Percentiles rank a stretch among this genome's conserved stretches.
Evolutionary conservation across 1,140 invertebrate species (phyloP).

Genomic region (Planococcus citri): DNA sequence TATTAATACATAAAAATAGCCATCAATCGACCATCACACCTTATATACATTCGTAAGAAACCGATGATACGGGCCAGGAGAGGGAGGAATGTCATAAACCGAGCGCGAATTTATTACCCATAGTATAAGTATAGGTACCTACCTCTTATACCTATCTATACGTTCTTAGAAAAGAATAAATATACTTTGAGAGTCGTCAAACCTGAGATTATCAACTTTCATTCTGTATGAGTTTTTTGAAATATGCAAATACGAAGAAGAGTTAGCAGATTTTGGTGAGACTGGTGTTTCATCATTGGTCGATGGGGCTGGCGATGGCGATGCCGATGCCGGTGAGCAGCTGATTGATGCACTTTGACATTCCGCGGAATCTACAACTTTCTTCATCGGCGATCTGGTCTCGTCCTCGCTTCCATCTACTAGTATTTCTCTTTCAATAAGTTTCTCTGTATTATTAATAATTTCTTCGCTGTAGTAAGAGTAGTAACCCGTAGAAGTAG

Average conservation of each 20-base stretch:
- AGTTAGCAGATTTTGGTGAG: neutral
- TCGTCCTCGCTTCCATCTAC: neutral
- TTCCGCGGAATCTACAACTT: neutral
- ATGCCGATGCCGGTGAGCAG: too few relatives aligned
- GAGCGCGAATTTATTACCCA: too few relatives aligned
- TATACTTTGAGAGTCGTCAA: neutral
- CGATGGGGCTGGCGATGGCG: too few relatives aligned
- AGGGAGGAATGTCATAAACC: too few relatives aligned
- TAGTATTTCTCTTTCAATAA: neutral
- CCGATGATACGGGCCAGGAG: too few relatives aligned
- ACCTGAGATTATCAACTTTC: neutral
- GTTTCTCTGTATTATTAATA: neutral
- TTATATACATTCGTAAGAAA: too few relatives aligned
- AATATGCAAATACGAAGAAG: conserved; percentile 7
- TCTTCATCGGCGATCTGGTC: neutral
- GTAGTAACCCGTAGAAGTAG: conserved; percentile 1
- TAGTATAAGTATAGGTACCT: too few relatives aligned
- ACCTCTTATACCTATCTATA: too few relatives aligned
- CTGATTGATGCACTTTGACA: conserved; percentile 6
- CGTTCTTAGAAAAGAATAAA: too few relatives aligned
- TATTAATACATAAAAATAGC: too few relatives aligned
- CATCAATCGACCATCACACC: too few relatives aligned
- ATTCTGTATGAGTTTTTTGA: neutral
- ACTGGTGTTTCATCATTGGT: neutral
- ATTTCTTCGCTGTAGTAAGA: neutral